Percentiles rank a stretch among this genome's conserved stretches.
phyloP scores from a whole-genome alignment of 2,888 invertebrate genomes.

The Lacanobia oleracea region DNA sequence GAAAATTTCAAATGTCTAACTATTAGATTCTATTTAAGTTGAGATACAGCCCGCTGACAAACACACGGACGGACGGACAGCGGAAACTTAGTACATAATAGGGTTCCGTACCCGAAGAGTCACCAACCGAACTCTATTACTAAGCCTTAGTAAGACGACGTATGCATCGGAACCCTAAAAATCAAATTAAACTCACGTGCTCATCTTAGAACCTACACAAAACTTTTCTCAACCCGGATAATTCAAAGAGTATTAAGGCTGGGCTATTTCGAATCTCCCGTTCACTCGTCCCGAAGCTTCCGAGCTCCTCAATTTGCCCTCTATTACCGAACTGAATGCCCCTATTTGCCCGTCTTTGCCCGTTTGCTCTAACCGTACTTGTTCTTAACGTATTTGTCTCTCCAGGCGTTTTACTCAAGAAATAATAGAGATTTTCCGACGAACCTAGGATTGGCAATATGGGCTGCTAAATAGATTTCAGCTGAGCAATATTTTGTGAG shows the following conservation, averaged over 20 bases:
- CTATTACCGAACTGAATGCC: slow-evolving; percentile 49
- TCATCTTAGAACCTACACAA: background rate
- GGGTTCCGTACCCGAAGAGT: too few species aligned
- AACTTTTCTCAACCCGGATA: background rate
- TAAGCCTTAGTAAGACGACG: too few species aligned
- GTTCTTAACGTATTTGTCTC: slow-evolving; percentile 49
- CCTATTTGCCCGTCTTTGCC: slow-evolving; percentile 45
- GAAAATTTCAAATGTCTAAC: too few species aligned
- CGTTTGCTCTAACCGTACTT: slow-evolving; percentile 32
- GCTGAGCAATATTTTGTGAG: slow-evolving; percentile 40
- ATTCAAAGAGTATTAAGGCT: slow-evolving; percentile 25
- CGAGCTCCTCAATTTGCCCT: slow-evolving; percentile 51
- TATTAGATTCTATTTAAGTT: too few species aligned
- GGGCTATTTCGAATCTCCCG: slow-evolving; percentile 16
- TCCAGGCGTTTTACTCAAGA: slow-evolving; percentile 48
- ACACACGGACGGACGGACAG: too few species aligned
- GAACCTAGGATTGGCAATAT: slow-evolving; percentile 48
- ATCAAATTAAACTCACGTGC: background rate
- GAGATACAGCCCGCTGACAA: too few species aligned
- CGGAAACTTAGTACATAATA: too few species aligned
- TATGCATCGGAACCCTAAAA: background rate
- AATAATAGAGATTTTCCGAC: slow-evolving; percentile 55
- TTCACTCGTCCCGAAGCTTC: slow-evolving; percentile 27
- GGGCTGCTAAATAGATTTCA: slow-evolving; percentile 54
- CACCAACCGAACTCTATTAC: too few species aligned